A percentile compares a stretch with the other conserved stretches of the same genome.
Evolutionary conservation across 2,113 vertebrate species (phyloP).

Genomic region (Dromiciops gliroides): DNA sequence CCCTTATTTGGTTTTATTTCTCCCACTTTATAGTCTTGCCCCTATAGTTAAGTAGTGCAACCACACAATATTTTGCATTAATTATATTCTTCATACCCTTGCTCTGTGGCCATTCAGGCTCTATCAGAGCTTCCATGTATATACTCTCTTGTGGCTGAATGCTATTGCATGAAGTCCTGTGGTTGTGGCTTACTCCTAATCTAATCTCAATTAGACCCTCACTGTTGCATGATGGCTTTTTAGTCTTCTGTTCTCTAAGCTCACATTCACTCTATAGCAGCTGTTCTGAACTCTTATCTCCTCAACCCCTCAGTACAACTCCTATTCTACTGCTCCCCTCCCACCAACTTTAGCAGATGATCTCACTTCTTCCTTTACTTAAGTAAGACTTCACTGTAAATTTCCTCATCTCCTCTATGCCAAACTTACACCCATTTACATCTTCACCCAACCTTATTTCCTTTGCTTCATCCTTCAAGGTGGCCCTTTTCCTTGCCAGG

Average conservation of each 20-base stretch:
- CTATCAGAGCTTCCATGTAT: not conserved
- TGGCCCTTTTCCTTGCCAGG: not conserved
- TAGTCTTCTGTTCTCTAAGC: not conserved
- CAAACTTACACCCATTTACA: not conserved
- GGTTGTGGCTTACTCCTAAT: not conserved
- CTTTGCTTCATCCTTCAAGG: not conserved
- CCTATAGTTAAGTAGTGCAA: not conserved
- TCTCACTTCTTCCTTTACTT: not conserved
- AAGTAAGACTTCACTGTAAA: not conserved
- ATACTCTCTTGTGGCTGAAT: not conserved
- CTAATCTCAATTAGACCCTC: not conserved
- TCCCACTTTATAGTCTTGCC: not conserved
- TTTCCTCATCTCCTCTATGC: not conserved
- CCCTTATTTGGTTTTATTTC: not conserved
- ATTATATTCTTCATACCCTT: not conserved
- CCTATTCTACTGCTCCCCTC: not conserved
- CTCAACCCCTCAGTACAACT: not conserved
- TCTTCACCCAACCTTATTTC: not conserved
- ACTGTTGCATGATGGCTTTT: not conserved
- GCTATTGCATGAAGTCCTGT: not conserved
- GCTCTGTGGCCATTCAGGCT: not conserved
- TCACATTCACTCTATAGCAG: not conserved
- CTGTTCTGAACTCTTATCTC: not conserved
- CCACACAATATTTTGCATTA: not conserved
- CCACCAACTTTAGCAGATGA: not conserved